Evolutionary conservation across 1,140 invertebrate genomes (phyloP).

Genomic region (Zaprionus taronus): DNA sequence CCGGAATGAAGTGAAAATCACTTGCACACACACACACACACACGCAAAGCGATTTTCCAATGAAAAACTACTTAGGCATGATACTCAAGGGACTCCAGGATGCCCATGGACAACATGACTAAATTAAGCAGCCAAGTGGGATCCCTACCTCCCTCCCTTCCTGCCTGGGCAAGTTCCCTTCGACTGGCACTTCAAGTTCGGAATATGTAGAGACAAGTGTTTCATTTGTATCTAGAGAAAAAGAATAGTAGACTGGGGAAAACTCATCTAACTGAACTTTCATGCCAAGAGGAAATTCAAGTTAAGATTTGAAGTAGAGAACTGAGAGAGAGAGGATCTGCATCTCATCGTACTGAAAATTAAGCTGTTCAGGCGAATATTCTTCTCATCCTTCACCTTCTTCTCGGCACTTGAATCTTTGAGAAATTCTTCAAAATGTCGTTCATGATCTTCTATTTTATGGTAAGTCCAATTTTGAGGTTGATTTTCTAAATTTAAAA

Average conservation of each 20-base stretch:
- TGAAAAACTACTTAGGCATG: conserved; percentile 75
- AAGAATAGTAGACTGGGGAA: not conserved
- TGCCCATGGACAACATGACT: conserved; percentile 39
- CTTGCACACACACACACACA: conserved; percentile 40
- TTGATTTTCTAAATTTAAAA: not conserved
- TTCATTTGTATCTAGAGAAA: not conserved
- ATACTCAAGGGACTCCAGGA: conserved; percentile 24
- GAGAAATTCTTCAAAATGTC: not conserved
- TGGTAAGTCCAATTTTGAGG: not conserved
- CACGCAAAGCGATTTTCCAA: conserved; percentile 55
- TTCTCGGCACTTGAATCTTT: not conserved
- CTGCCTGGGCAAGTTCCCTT: not conserved
- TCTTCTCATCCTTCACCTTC: not conserved
- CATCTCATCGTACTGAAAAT: not conserved
- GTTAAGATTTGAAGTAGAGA: not conserved
- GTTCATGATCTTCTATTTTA: conserved; percentile 2
- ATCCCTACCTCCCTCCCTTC: not conserved
- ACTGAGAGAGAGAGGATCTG: not conserved
- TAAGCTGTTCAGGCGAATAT: not conserved
- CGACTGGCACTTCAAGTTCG: not conserved
- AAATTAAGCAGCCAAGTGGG: conserved; percentile 51
- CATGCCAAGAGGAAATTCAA: not conserved
- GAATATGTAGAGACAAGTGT: not conserved
- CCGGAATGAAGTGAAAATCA: conserved; percentile 72
- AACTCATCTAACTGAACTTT: not conserved